Evolutionary conservation across 2,888 invertebrate species (phyloP).

Genomic region (Drosophila stalkeri): DNA sequence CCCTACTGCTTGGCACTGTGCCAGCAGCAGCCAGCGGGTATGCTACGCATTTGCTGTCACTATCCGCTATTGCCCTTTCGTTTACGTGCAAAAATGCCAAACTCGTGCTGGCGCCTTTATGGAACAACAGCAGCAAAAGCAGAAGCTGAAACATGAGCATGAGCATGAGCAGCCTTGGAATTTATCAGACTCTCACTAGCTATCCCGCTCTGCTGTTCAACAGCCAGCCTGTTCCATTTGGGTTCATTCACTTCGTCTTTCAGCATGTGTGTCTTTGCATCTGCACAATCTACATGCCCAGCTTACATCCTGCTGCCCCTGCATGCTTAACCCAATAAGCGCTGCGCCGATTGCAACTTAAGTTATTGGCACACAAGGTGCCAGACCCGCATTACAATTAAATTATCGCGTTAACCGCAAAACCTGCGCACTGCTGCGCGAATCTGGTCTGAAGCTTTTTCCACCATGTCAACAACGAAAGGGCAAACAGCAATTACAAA

Average conservation of each 20-base stretch:
- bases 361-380: slow-evolving; percentile 71
- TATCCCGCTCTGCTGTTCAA: slow-evolving; percentile 5
- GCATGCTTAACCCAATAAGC: slow-evolving; percentile 75
- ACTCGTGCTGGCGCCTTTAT: slow-evolving; percentile 41
- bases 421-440: slow-evolving; percentile 46
- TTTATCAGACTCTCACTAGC: slow-evolving; percentile 62
- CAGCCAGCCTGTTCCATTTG: slow-evolving; percentile 26
- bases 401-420: slow-evolving; percentile 81
- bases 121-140: slow-evolving; percentile 10
- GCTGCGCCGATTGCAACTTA: slow-evolving; percentile 76
- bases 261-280: slow-evolving; percentile 40
- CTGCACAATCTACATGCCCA: not conserved
- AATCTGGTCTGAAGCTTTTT: slow-evolving; percentile 24
- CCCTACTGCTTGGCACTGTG: slow-evolving; percentile 37
- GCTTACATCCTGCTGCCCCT: slow-evolving; percentile 29
- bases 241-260: slow-evolving; percentile 72
- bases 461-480: slow-evolving; percentile 36
- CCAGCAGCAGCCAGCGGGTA: slow-evolving; percentile 36
- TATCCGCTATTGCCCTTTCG: slow-evolving; percentile 33
- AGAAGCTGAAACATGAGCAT: slow-evolving; percentile 24
- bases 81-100: slow-evolving; percentile 65
- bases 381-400: slow-evolving; percentile 78
- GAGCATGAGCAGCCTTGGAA: slow-evolving; percentile 55
- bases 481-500: slow-evolving; percentile 20
- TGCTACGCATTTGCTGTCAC: slow-evolving; percentile 52